A percentile compares a stretch with the other conserved stretches of the same genome.
These are phyloP conservation scores for Agonopterix alstromeriana DNA, from an alignment of 2,888 invertebrate species.

Conservation along the genomic window DNA sequence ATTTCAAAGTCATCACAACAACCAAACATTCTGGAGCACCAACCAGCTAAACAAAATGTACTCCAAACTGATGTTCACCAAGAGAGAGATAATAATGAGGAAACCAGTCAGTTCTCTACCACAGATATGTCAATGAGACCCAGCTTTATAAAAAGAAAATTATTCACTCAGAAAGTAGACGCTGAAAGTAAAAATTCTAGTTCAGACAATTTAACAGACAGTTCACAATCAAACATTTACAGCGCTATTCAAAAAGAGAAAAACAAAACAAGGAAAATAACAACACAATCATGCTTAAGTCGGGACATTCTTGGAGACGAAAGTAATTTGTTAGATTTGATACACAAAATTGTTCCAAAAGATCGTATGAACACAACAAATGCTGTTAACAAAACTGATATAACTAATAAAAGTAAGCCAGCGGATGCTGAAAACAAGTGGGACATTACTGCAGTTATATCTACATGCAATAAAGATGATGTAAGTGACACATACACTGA, in stretches of 20 bases:
- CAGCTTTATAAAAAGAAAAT: constrained; percentile 62
- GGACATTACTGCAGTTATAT: constrained; percentile 48
- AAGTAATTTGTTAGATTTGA: constrained; percentile 51
- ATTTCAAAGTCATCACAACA: constrained; percentile 20
- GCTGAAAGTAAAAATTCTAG: constrained; percentile 41
- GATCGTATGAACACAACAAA: constrained; percentile 48
- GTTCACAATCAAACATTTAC: constrained; percentile 42
- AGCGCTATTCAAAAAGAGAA: constrained; percentile 40
- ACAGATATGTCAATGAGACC: constrained; percentile 50
- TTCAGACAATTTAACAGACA: constrained; percentile 32
- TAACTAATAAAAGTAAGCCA: constrained; percentile 21
- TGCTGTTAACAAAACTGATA: constrained; percentile 29
- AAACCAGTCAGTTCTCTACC: constrained; percentile 11
- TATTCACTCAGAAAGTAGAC: constrained; percentile 59
- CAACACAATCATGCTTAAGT: constrained; percentile 50
- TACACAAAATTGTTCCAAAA: constrained; percentile 59
- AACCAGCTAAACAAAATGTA: too few relatives aligned
- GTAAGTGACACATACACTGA: constrained; percentile 61
- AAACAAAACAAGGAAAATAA: constrained; percentile 51
- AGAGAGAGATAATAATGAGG: constrained; percentile 2
- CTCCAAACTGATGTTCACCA: neutral
- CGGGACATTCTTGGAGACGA: constrained; percentile 45
- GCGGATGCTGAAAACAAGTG: constrained; percentile 34
- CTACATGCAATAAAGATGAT: constrained; percentile 37
- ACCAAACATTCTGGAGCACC: neutral